Base-by-base conservation (phyloP, 2,113 vertebrate genomes). In the Thamnaconus septentrionalis region DNA sequence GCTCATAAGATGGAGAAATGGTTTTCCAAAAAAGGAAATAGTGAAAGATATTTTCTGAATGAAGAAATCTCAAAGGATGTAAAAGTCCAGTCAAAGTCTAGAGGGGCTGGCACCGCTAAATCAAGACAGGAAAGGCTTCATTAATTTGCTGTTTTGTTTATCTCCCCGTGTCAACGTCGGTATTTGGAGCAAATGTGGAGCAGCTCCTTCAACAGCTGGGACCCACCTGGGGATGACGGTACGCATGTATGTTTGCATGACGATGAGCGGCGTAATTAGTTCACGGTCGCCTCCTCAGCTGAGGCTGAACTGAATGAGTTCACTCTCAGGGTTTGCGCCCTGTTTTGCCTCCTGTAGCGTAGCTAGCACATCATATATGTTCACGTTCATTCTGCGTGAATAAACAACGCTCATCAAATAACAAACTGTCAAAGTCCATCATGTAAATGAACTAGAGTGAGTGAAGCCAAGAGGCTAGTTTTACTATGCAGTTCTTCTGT, bases 141-240 rank as follows among this genome's bases (percentile, higher is more conserved):
- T 89, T 86, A 78, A 86, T 88, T 85, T 55, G 57, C 78, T 60
- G 53, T 68, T 80, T 64, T 65, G 62, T 66, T 79, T 83, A 69
- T 53, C 65, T 76, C 53, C 42, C 55, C 44, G 73, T 83, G 80
- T 87, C 80, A 81, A 58, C 61, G 54, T 76, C 41, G 78, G 77
- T 90, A 88, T 88, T 90, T 83, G 83, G 78, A 80, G 81, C 54
- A 58, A 80, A 80, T 11, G 49, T 41, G 66, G 76, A 85, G 73
- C 45, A 31, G 69, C 73, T 87, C 84, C 66, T 75, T 86, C 81
- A 84, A 79, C 88, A 90, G 90, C 90, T 90, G 87, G 63, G 83
- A 83, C 78, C 87, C 90, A 89, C 83, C 87, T 90, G 86, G 89
- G 5, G 78, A 81, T 69, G 78, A 78, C 70, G 49, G 69, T 69